Conservation (phyloP, 2,113 vertebrate species). For the Plecturocebus donacophilus region DNA sequence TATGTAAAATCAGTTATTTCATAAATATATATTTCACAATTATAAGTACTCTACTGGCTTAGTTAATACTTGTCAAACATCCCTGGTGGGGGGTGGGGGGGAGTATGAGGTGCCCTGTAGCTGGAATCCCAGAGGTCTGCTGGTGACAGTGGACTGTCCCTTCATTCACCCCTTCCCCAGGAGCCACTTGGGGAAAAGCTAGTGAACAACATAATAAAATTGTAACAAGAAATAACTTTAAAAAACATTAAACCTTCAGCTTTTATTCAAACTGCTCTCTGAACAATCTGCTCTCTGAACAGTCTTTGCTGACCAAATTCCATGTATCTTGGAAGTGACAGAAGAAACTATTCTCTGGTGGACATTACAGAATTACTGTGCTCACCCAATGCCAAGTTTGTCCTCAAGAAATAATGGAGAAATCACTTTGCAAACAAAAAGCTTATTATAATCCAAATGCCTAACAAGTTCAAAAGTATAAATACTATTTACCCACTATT, state of each 20-base stretch:
- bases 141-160: too few species aligned
- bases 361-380: not conserved
- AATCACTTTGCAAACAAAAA: constrained; percentile 15
- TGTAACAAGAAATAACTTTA: not conserved
- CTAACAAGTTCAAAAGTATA: not conserved
- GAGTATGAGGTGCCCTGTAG: too few species aligned
- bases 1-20: not conserved
- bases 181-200: not conserved
- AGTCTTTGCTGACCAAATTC: not conserved
- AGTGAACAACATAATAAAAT: not conserved
- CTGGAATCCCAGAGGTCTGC: too few species aligned
- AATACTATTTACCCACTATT: not conserved
- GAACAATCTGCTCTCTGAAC: not conserved
- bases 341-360: constrained; percentile 9
- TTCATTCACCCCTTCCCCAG: too few species aligned
- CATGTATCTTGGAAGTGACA: not conserved
- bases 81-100: too few species aligned
- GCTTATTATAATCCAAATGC: constrained; percentile 36
- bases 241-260: not conserved
- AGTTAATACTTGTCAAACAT: too few species aligned
- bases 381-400: not conserved
- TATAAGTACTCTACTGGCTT: not conserved
- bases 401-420: constrained; percentile 21
- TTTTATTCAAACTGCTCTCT: not conserved
- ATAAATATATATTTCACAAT: not conserved